phyloP scores from a whole-genome alignment of 2,113 vertebrate genomes.

The Ammodytes dubius region DNA sequence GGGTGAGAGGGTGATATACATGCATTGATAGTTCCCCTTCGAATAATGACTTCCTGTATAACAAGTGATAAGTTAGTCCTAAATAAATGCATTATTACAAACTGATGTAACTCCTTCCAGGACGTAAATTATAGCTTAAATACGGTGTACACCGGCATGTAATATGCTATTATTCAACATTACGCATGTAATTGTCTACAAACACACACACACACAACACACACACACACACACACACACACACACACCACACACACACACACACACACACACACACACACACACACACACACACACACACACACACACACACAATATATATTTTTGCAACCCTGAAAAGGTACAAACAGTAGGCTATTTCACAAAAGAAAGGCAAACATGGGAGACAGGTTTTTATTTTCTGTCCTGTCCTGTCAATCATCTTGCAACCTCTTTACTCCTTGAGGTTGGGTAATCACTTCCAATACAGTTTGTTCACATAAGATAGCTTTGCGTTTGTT shows the following conservation, averaged over 20 bases:
- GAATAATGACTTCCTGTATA: conserved; percentile 5
- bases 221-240: too few species aligned
- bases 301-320: background rate
- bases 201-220: background rate
- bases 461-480: background rate
- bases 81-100: conserved; percentile 56
- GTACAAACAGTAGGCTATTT: background rate
- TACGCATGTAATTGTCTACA: background rate
- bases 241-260: too few species aligned
- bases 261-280: too few species aligned
- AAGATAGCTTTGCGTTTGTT: background rate
- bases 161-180: background rate
- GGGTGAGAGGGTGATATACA: background rate
- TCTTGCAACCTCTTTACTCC: background rate
- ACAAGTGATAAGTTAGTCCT: background rate
- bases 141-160: background rate
- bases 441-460: background rate
- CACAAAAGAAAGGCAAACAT: background rate
- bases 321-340: too few species aligned
- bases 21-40: background rate
- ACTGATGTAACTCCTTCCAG: conserved; percentile 45
- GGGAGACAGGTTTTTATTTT: background rate
- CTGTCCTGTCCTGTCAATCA: background rate
- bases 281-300: too few species aligned
- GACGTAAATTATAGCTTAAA: conserved; percentile 37